These are phyloP conservation scores for Macaria liturata DNA, from an alignment of 2,888 invertebrate genomes.

Conservation along the genomic window DNA sequence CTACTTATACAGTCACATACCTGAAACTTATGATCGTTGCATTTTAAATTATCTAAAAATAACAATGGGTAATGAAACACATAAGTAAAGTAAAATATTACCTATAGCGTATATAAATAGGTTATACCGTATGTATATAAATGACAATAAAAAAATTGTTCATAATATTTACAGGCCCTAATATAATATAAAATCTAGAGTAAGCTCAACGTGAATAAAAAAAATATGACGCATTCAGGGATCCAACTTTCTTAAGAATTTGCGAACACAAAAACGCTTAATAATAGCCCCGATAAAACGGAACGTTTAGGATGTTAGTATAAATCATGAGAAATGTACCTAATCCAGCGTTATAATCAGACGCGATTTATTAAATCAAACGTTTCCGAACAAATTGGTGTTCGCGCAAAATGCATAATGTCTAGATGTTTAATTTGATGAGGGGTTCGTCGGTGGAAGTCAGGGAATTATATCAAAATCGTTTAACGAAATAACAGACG, in stretches of 20 bases:
- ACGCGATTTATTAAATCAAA: slow-evolving; percentile 70
- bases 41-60: no score
- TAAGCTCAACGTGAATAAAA: no score
- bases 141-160: no score
- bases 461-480: slow-evolving; percentile 71
- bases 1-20: no score
- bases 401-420: slow-evolving; percentile 74
- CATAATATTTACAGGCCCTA: no score
- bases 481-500: slow-evolving; percentile 68
- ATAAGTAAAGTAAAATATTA: no score
- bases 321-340: slow-evolving; percentile 50
- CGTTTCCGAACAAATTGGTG: slow-evolving; percentile 65
- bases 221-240: no score
- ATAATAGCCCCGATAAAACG: slow-evolving; percentile 37
- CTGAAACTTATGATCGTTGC: no score
- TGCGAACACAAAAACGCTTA: slow-evolving; percentile 28
- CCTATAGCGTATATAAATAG: no score
- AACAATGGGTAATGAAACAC: no score
- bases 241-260: slow-evolving; percentile 10
- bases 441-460: slow-evolving; percentile 59
- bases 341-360: slow-evolving; percentile 53
- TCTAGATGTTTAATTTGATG: slow-evolving; percentile 76
- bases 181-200: no score
- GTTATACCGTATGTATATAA: no score
- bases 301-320: slow-evolving; percentile 51